phyloP scores from a whole-genome alignment of 2,113 vertebrate species.

The Barnardius zonarius region DNA sequence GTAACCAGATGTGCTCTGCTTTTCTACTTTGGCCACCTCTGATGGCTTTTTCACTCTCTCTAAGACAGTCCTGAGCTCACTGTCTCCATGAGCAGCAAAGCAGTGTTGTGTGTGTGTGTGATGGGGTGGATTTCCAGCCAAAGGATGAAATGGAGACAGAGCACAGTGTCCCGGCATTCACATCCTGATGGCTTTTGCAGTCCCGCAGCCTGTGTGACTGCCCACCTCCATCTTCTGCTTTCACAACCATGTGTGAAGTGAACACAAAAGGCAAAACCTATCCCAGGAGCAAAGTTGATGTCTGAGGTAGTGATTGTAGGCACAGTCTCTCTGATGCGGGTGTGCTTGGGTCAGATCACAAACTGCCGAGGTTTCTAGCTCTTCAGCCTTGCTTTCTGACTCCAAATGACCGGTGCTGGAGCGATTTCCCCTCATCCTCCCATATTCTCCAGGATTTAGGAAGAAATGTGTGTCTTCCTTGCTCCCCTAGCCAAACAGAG shows the following conservation, averaged over 20 bases:
- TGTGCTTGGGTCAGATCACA: background rate
- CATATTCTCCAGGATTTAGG: background rate
- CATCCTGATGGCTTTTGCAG: background rate
- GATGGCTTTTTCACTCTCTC: background rate
- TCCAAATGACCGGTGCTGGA: background rate
- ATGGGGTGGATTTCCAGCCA: background rate
- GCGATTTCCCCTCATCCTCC: background rate
- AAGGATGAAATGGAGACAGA: background rate
- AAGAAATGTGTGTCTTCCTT: background rate
- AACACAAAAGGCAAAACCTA: background rate
- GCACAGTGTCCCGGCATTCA: background rate
- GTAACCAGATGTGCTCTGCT: background rate
- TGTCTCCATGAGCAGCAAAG: background rate
- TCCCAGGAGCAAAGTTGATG: background rate
- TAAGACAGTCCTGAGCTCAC: background rate
- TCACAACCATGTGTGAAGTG: background rate
- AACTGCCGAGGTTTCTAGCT: background rate
- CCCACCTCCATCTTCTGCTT: background rate
- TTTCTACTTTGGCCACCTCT: background rate
- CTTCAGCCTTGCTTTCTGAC: background rate
- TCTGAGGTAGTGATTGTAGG: background rate
- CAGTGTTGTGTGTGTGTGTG: rapidly evolving
- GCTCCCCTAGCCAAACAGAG: background rate
- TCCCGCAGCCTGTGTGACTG: background rate
- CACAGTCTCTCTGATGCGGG: background rate